Base-by-base conservation (phyloP, 2,888 invertebrate genomes). In the Isoperla grammatica region DNA sequence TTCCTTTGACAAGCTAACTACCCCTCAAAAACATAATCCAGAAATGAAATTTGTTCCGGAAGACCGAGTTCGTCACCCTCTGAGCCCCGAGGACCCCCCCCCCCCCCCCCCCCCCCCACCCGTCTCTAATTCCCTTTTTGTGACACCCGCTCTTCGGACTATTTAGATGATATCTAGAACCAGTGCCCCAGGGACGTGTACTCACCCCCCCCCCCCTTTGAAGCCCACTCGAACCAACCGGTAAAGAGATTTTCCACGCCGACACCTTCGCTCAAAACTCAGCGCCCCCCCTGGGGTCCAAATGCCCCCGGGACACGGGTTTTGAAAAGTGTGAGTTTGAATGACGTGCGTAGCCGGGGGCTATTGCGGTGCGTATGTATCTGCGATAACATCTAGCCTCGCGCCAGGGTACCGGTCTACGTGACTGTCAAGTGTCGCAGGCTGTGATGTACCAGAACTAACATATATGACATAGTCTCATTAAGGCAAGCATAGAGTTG, bases 111-210 rank as follows among this genome's bases (percentile, higher is more conserved):
- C 43, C 5, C 48, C 48, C 50, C 37, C 50, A n/a, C n/a, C n/a
- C n/a, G 37, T 50, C 35, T 35, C 39, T 53, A 53, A 53, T 53
- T 53, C 53, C 13, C 53, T 53, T 53, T 50, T 39, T 39, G 37
- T 53, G 37, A 53, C 53, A 53, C 53, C 53, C 39, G 11, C 46
- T 20, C 20, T 19, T 20, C 20, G 22, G 12, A 46, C 46, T 46
- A 17, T 46, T 17, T 46, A 46, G 46, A 46, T 46, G 46, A 46
- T 46, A 46, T 46, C 46, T 46, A 19, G 22, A 17, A 8, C 8
- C 2, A 11, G 11, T 19, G 17, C 45, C 45, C 45, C 45, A 17
- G 45, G 45, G 45, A 45, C 19, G 6, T 45, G n/a, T n/a, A 8
- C 5, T 17, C 45, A 8, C 45, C 45, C 17, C 40, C 40, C 40